Percentiles rank a stretch among this genome's conserved stretches.
Evolutionary conservation across 2,113 vertebrate species (phyloP).

Genomic region (Glaucidium brasilianum): DNA sequence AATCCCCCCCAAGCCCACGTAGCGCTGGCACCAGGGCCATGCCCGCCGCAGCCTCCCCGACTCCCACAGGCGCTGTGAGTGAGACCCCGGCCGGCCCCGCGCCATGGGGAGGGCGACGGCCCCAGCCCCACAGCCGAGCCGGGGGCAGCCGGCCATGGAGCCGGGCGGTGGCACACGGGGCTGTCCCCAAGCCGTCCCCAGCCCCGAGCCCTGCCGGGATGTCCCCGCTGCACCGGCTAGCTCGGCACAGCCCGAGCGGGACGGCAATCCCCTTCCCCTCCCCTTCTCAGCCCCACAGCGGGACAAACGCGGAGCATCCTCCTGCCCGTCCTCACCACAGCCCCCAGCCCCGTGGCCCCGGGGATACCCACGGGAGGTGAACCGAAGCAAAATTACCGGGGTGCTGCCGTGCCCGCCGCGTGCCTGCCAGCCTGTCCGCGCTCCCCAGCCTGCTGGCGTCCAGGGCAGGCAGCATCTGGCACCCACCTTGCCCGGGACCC

Average conservation of each 20-base stretch:
- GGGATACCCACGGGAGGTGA: background rate
- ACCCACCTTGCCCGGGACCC: background rate
- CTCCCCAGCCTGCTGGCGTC: background rate
- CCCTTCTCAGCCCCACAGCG: background rate
- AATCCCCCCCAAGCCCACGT: constrained; percentile 21
- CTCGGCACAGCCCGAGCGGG: accelerated
- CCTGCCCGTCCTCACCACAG: background rate
- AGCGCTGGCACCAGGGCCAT: background rate
- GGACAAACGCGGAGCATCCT: background rate
- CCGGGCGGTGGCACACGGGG: accelerated
- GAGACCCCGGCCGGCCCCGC: background rate
- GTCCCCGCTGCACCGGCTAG: accelerated
- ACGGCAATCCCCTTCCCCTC: background rate
- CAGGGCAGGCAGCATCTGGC: background rate
- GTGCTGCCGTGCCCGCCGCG: accelerated
- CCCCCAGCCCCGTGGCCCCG: background rate
- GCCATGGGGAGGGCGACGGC: accelerated
- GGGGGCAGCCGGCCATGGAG: background rate
- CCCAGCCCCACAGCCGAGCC: background rate
- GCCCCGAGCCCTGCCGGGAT: background rate
- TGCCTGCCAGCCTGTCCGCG: background rate
- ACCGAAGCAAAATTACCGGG: background rate
- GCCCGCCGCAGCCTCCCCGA: background rate
- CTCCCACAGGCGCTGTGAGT: accelerated
- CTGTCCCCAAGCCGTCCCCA: background rate